Conservation (phyloP, 2,113 vertebrate species). For the Poecile atricapillus region DNA sequence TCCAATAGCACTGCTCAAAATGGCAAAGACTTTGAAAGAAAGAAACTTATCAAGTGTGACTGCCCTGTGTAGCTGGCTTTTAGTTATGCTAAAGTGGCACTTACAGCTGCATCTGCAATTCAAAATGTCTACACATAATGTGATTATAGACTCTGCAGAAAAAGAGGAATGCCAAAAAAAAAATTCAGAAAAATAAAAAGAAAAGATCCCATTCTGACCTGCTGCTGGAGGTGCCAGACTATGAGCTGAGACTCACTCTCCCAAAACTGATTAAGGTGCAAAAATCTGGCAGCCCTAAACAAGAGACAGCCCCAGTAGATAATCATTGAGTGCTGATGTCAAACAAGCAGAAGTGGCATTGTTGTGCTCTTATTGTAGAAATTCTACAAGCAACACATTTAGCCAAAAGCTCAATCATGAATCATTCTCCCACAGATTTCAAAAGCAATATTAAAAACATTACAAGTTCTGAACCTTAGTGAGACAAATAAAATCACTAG, state of each 20-base stretch:
- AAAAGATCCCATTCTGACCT: neutral
- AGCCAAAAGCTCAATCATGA: neutral
- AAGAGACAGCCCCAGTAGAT: neutral
- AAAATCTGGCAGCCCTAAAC: neutral
- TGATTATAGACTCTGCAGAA: neutral
- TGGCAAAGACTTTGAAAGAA: neutral
- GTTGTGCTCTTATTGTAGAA: neutral
- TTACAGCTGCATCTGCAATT: neutral
- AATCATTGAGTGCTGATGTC: neutral
- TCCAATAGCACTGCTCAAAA: neutral
- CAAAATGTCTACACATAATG: neutral
- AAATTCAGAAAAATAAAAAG: neutral
- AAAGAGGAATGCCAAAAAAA: neutral
- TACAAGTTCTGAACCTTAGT: neutral
- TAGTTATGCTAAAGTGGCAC: neutral
- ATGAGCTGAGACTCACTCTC: neutral
- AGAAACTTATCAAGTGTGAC: neutral
- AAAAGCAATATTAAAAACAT: neutral
- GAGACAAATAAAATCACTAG: neutral
- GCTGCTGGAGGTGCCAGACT: neutral
- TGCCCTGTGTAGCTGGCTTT: neutral
- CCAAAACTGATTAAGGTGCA: neutral
- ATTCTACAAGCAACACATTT: neutral
- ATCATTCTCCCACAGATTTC: neutral
- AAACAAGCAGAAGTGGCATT: neutral